Base-by-base conservation (phyloP, 2,797 vertebrate species). In the Scomberomorus guttatus region DNA sequence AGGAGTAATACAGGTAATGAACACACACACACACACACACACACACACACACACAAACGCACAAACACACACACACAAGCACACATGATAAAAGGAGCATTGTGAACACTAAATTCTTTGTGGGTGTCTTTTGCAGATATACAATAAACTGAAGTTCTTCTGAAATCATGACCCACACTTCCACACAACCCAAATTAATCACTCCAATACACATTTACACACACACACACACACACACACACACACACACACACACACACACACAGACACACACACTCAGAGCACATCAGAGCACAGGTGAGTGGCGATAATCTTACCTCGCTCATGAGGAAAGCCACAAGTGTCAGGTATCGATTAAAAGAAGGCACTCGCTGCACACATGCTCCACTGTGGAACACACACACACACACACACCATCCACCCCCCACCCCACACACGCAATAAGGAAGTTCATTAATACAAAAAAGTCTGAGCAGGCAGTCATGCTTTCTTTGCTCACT, bases 261-360 rank as follows among this genome's bases (percentile, higher is more conserved):
- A 27, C 12, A 60, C 27, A 56, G 18, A 24, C 24, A 72, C 39
- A 61, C n/a, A 13, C 17, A 27, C 39, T 32, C 29, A 32, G 29
- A 32, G 29, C 29, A 32, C 29, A 32, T 27, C 39, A 64, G 22
- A 58, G n/a, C 63, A 71, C 74, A 82, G 61, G 77, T 77, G 77
- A 69, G 71, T 14, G n/a, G 22, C 4, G 68, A 50, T 72, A 66
- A 55, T 34, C 39, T 68, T 44, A 59, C 70, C 54, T 72, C 32
- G 39, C 12, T 34, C 54, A 12, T 4, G 3, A 69, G 20, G 50
- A 72, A 63, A 75, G 22, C 39, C 9, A 1, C 29, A 66, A 62
- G 78, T 77, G 51, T 85, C 78, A 60, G 62, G 72, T 85, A 56
- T 85, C 83, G 71, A 52, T 75, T 58, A 66, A 72, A 72, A 62